phyloP scores from a whole-genome alignment of 2,888 invertebrate species.

The Cylindroiulus punctatus region DNA sequence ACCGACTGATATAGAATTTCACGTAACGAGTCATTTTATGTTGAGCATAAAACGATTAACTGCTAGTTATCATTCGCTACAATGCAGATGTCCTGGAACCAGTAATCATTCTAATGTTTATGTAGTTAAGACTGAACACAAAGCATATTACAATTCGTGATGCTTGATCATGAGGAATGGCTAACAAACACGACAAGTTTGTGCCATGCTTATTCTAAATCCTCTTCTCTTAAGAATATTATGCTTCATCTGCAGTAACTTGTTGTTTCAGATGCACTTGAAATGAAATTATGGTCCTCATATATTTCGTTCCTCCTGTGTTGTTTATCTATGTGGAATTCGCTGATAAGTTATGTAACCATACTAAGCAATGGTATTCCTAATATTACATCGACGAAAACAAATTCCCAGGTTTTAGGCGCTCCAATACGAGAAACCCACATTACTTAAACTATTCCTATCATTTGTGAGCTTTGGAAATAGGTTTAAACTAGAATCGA shows the following conservation, averaged over 20 bases:
- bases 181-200: neutral
- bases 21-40: neutral
- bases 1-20: neutral
- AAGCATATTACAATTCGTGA: neutral
- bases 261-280: no score
- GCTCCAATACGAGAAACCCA: no score
- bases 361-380: no score
- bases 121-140: neutral
- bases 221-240: neutral
- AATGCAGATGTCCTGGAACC: neutral
- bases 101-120: neutral
- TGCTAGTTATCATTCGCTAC: neutral
- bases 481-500: no score
- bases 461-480: no score
- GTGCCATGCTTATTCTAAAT: neutral
- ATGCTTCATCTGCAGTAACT: neutral
- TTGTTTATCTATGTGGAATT: no score
- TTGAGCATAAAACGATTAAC: neutral
- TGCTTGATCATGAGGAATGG: neutral
- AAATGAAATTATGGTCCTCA: neutral
- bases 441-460: no score
- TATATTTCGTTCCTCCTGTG: no score
- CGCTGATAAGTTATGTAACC: no score
- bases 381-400: no score
- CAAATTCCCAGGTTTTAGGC: no score